Percentiles rank a stretch among this genome's conserved stretches.
Conservation (phyloP, 2,113 vertebrate genomes). For the rabbit (Oryctolagus cuniculus) region mOryCun1.1 NC_091432.1:159846501-159847000, state of each 20-base stretch:
- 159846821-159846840: not conserved
- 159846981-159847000: not conserved
- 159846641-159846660: not conserved
- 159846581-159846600: not conserved
- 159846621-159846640: not conserved
- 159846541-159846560: not conserved
- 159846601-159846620: not conserved
- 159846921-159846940: not conserved
- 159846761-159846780: not conserved
- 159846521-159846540: not conserved
- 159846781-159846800: not conserved
- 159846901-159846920: not conserved
- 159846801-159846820: not conserved
- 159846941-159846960: not conserved
- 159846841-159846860: not conserved
- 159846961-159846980: not conserved
- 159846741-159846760: not conserved
- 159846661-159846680: not conserved
- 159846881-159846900: not conserved
- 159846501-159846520: slow-evolving; percentile 17
- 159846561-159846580: not conserved
- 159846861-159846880: not conserved
- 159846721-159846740: not conserved
- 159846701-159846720: not conserved
- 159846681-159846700: not conserved